Conservation (phyloP, 2,797 vertebrate genomes). For the Labroides dimidiatus region DNA sequence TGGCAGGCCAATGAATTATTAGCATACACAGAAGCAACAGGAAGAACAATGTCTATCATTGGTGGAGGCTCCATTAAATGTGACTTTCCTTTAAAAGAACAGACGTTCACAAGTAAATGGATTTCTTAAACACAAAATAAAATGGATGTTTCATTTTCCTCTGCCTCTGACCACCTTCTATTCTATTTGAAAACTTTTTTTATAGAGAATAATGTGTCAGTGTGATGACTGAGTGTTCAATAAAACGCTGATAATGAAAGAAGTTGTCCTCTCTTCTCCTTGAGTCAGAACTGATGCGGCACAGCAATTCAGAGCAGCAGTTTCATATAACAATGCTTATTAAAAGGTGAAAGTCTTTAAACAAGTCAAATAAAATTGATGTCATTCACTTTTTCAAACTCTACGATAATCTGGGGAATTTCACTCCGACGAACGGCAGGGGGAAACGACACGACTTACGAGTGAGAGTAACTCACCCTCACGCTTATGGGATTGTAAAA, state of each 20-base stretch:
- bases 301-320: constrained; percentile 61
- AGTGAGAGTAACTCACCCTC: constrained; percentile 91
- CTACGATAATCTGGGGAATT: constrained; percentile 84
- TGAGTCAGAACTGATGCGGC: constrained; percentile 78
- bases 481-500: constrained; percentile 98
- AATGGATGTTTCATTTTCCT: constrained; percentile 51
- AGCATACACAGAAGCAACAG: constrained; percentile 64
- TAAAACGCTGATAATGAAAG: constrained; percentile 76
- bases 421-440: constrained; percentile 90
- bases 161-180: constrained; percentile 59
- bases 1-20: constrained; percentile 83
- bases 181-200: constrained; percentile 73
- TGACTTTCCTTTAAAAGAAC: constrained; percentile 74
- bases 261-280: constrained; percentile 81
- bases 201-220: constrained; percentile 73
- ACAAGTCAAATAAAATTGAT: constrained; percentile 86
- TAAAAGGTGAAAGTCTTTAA: constrained; percentile 81
- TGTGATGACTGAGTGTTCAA: constrained; percentile 76
- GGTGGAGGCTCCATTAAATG: constrained; percentile 63
- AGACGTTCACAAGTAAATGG: constrained; percentile 69
- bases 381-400: constrained; percentile 81
- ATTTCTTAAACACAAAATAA: constrained; percentile 68
- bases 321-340: constrained; percentile 83
- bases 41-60: constrained; percentile 69
- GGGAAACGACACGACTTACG: constrained; percentile 88